Percentiles rank a stretch among this genome's conserved stretches.
phyloP scores from a whole-genome alignment of 1,140 invertebrate genomes.

The Euwallacea similis region DNA sequence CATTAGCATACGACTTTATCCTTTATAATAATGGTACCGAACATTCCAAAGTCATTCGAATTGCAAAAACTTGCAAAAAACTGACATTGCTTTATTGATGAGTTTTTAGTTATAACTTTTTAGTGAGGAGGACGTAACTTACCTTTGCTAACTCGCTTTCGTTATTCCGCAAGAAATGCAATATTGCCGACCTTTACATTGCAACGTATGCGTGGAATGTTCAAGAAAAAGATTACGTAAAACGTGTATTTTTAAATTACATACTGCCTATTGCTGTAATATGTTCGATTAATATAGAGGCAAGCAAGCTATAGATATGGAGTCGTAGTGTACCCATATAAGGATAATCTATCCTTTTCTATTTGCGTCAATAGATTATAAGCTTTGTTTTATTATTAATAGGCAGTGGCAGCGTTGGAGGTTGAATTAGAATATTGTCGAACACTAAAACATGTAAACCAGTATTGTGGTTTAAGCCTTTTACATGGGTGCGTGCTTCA shows the following conservation, averaged over 20 bases:
- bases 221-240: conserved; percentile 21
- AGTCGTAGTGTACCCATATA: conserved; percentile 12
- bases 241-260: conserved; percentile 9
- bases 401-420: conserved; percentile 9
- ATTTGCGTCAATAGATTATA: conserved; percentile 18
- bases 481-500: conserved; percentile 3
- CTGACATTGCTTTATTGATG: too few relatives aligned
- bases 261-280: conserved; percentile 7
- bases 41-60: neutral
- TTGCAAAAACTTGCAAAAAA: too few relatives aligned
- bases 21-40: too few relatives aligned
- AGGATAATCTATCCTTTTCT: conserved; percentile 17
- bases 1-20: too few relatives aligned
- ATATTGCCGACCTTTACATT: conserved; percentile 3
- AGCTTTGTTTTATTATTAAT: conserved; percentile 1
- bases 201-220: conserved; percentile 10
- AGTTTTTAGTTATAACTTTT: too few relatives aligned
- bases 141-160: too few relatives aligned
- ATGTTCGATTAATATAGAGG: conserved; percentile 12
- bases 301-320: conserved; percentile 3
- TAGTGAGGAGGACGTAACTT: too few relatives aligned
- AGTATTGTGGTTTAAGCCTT: neutral
- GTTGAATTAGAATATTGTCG: neutral
- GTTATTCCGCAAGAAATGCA: too few relatives aligned
- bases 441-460: neutral